Percentiles rank a stretch among this genome's conserved stretches.
Evolutionary conservation across 2,113 vertebrate genomes (phyloP).

Genomic region (Ptyas mucosa): DNA sequence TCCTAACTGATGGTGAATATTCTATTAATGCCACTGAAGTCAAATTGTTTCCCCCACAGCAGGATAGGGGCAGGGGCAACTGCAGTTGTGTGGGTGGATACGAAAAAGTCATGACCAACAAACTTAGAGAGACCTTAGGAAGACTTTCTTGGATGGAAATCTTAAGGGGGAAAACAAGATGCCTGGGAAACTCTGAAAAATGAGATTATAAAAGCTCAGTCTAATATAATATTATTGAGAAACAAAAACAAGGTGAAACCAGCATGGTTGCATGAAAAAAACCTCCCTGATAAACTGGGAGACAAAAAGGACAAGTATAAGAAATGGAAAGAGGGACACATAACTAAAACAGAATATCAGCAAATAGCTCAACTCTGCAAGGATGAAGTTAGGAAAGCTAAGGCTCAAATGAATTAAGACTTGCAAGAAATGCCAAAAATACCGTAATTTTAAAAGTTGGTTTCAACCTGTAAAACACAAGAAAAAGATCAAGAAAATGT

Average conservation of each 20-base stretch:
- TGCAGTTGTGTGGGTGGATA: neutral
- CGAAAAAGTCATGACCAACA: neutral
- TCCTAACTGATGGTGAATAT: neutral
- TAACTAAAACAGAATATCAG: neutral
- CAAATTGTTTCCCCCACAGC: neutral
- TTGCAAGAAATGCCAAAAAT: neutral
- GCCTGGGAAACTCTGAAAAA: neutral
- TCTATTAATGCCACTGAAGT: neutral
- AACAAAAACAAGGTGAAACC: neutral
- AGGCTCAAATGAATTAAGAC: too few species aligned
- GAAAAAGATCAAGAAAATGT: neutral
- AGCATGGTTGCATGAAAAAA: neutral
- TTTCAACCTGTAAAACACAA: neutral
- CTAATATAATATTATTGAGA: neutral
- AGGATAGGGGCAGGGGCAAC: neutral
- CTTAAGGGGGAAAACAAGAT: neutral
- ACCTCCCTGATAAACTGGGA: neutral
- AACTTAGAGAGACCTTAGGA: neutral
- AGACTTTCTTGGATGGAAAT: neutral
- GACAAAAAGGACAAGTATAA: neutral
- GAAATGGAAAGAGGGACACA: neutral
- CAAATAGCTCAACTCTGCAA: neutral
- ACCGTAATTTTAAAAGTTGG: neutral
- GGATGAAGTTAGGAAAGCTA: neutral
- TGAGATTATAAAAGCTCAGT: neutral